phyloP scores from a whole-genome alignment of 2,888 invertebrate species.

The Litoditis marina region DNA sequence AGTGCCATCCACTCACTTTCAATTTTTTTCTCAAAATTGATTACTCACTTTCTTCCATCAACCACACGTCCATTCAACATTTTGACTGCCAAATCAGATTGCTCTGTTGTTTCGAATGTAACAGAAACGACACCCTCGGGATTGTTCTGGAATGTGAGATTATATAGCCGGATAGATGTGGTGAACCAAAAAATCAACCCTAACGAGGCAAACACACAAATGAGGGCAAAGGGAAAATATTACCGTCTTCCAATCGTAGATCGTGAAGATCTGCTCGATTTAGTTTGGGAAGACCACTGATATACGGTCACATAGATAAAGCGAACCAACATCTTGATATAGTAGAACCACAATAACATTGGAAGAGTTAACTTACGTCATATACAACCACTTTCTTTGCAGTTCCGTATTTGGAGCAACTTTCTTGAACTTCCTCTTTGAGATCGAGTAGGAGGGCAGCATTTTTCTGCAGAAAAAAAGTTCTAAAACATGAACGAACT shows the following conservation, averaged over 20 bases:
- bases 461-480: conserved; percentile 68
- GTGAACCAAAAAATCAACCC: background rate
- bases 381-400: conserved; percentile 85
- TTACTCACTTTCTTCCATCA: conserved; percentile 71
- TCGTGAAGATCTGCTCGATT: too few relatives aligned
- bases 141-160: conserved; percentile 68
- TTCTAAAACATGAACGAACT: too few relatives aligned
- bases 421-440: conserved; percentile 83
- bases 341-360: too few relatives aligned
- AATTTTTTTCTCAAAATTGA: too few relatives aligned
- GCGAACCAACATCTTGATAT: too few relatives aligned
- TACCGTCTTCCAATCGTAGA: too few relatives aligned
- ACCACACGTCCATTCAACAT: conserved; percentile 86
- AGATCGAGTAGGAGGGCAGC: conserved; percentile 84
- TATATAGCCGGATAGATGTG: background rate
- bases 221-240: background rate
- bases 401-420: conserved; percentile 84
- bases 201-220: background rate
- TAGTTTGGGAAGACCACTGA: too few relatives aligned
- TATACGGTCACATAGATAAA: too few relatives aligned
- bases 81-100: conserved; percentile 83
- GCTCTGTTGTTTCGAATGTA: conserved; percentile 82
- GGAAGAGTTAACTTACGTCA: conserved; percentile 76
- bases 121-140: conserved; percentile 91
- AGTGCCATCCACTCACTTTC: too few relatives aligned